Evolutionary conservation across 2,888 invertebrate species (phyloP), one percentile per base, ranked within the genome.

Genomic region (Drosophila affinis): DNA sequence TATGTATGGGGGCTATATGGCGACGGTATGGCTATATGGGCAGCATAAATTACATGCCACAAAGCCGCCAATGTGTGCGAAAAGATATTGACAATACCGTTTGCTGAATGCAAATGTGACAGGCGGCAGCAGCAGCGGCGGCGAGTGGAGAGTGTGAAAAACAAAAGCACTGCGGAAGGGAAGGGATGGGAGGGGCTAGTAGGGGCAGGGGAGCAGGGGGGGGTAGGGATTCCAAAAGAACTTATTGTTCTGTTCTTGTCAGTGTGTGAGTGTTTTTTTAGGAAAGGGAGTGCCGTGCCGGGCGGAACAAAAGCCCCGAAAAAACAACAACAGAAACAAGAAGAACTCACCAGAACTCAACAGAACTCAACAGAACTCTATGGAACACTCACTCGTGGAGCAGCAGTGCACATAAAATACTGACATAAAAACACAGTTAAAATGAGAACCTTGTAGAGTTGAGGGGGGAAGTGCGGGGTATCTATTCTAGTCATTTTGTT

Each of bases 391-490:
- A 65, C 60, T 54, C 29, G 39, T 18, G 32, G n/a, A 75, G 64
- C 68, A 49, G 34, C 39, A 10, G 53, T 49, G 51, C 52, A 58
- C 68, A 68, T 45, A 59, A 76, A 85, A 73, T 70, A 65, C 73
- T 78, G 84, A 83, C 85, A 87, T 79, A 65, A 83, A 87, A 87
- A 81, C 86, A 81, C 81, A 81, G 87, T 85, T 87, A 79, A 67
- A 54, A 49, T 45, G 54, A 44, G 49, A 27, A 62, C 49, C 49
- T 52, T 59, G 56, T 44, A 46, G 44, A 39, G 45, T 5, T 47
- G 10, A 39, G n/a, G 4, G 21, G 64, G 18, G 7, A 39, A 27
- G 39, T 54, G 44, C 21, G 46, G 55, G 27, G 51, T 62, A 34
- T 57, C 62, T 69, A 69, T 53, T 69, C 69, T 29, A 69, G 54